Base-by-base conservation (phyloP, 1,140 invertebrate species). In the Hyposmocoma kahamanoa region DNA sequence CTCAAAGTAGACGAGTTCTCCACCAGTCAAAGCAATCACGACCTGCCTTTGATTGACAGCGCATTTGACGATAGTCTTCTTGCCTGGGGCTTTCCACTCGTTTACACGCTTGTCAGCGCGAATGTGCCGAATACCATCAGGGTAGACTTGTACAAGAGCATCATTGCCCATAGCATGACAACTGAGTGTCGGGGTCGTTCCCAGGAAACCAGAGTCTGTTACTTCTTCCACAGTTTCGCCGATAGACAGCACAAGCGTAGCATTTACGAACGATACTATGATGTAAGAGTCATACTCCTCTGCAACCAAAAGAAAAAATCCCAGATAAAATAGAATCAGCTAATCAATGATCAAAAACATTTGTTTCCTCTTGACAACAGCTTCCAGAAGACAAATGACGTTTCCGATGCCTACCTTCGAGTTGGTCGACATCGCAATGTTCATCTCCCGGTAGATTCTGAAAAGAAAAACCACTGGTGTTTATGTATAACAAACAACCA, bases 171-270 rank as follows among this genome's bases (percentile, higher is more conserved):
- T 90, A 17, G 98, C 95, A 22, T 97, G 97, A 87, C 98, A 99
- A 43, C 95, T 96, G 0, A 99, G 86, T 0, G 98, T 99, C 0
- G 97, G 98, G 0, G 98, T 99, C 1, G 98, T 99, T 51, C 98
- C 98, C 42, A 99, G 88, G 80, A 99, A 99, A 22, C 98, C 98
- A 42, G 98, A 99, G 87, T 99, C 98, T 4, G 98, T 98, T 1
- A 99, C 98, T 94, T 99, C 98, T 87, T 99, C 98, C 22, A 99
- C 98, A 55, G 98, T 99, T 86, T 99, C 98, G 57, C 98, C 98
- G 82, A 99, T 99, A 57, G 97, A 98, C 58, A 99, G 90, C 50
- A 99, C 98, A 58, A 99, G 90, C 20, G 98, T 99, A 50, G 98
- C 98, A 88, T 99, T 99, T 28, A 99, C 95, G 92, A 99, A 99